Percentiles rank a stretch among this genome's conserved stretches.
Evolutionary conservation across 2,888 invertebrate species (phyloP).

Genomic region (Pterostichus niger): DNA sequence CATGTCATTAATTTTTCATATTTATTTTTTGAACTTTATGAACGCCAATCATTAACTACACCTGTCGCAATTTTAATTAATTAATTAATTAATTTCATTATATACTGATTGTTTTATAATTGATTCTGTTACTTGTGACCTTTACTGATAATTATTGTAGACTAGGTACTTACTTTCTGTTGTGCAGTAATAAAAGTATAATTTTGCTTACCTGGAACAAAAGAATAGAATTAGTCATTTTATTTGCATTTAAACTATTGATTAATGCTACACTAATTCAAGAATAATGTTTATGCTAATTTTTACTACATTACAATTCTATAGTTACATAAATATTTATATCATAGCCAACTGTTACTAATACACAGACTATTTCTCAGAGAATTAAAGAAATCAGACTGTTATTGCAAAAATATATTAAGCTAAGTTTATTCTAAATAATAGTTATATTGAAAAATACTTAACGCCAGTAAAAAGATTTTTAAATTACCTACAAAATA

Average conservation of each 20-base stretch:
- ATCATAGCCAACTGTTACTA: too few relatives aligned
- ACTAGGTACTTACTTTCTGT: slow-evolving; percentile 22
- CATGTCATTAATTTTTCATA: slow-evolving; percentile 9
- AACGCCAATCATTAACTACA: not conserved
- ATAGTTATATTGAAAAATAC: too few relatives aligned
- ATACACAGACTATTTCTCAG: too few relatives aligned
- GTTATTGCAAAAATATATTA: too few relatives aligned
- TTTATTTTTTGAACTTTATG: not conserved
- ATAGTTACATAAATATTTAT: too few relatives aligned
- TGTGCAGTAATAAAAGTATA: slow-evolving; percentile 8
- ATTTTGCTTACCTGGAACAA: slow-evolving; percentile 40
- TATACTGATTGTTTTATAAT: slow-evolving; percentile 26
- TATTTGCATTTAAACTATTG: slow-evolving; percentile 15
- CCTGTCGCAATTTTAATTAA: slow-evolving; percentile 8
- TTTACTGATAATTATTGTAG: slow-evolving; percentile 29
- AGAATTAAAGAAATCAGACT: too few relatives aligned
- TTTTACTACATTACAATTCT: slow-evolving; percentile 12
- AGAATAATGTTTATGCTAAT: slow-evolving; percentile 12
- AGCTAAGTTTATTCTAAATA: too few relatives aligned
- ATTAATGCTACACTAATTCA: slow-evolving; percentile 6
- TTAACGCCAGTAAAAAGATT: too few relatives aligned
- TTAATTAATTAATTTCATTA: slow-evolving; percentile 32
- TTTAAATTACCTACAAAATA: too few relatives aligned
- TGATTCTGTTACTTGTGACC: slow-evolving; percentile 17
- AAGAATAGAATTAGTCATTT: slow-evolving; percentile 20